A percentile compares a stretch with the other conserved stretches of the same genome.
Evolutionary conservation across 2,888 invertebrate species (phyloP).

Genomic region (Achlya flavicornis): DNA sequence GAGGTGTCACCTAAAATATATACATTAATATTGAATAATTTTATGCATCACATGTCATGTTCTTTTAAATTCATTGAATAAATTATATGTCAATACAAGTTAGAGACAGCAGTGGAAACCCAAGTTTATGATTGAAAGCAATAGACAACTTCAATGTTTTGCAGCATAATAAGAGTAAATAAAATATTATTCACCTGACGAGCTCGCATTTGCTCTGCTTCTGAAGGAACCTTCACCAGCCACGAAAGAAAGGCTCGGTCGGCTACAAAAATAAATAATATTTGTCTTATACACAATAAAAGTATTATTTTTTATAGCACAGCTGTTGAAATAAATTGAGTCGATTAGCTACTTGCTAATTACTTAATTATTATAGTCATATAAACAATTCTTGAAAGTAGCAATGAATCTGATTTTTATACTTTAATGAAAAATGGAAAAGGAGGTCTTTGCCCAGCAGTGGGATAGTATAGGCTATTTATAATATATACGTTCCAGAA

Average conservation of each 20-base stretch:
- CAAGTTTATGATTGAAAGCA: background rate
- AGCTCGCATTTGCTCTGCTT: constrained; percentile 97
- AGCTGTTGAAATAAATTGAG: background rate
- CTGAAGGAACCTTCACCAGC: constrained; percentile 98
- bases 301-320: background rate
- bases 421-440: no score
- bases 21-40: background rate
- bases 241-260: constrained; percentile 98
- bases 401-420: no score
- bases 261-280: constrained; percentile 59
- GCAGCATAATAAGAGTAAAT: background rate
- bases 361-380: no score
- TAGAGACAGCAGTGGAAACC: no score
- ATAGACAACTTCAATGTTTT: constrained; percentile 11
- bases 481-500: no score
- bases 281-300: background rate
- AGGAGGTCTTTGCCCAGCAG: no score
- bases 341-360: no score
- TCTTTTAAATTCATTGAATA: no score
- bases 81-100: no score
- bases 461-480: no score
- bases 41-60: no score
- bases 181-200: constrained; percentile 85
- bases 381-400: no score
- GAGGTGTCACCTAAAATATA: constrained; percentile 90